phyloP scores from a whole-genome alignment of 30 jellyfish, hydroid and myxozoan species.

The Mastigias papua region DNA sequence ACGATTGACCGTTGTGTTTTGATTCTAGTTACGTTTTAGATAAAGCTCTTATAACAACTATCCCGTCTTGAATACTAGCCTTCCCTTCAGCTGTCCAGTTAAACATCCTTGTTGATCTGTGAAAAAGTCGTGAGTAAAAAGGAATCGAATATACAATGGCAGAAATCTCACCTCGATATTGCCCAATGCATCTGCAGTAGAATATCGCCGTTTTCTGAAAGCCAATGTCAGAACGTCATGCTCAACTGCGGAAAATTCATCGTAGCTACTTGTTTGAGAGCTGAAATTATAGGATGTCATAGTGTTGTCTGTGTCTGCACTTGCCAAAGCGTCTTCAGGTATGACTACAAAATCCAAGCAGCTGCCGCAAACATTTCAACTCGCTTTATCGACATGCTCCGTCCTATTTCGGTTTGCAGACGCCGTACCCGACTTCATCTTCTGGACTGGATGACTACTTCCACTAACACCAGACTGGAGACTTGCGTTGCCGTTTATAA shows the following conservation, averaged over 20 bases:
- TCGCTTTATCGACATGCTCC: neutral
- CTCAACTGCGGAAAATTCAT: neutral
- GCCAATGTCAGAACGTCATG: constrained; percentile 38
- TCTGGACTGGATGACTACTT: neutral
- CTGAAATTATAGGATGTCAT: constrained; percentile 51
- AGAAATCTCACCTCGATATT: constrained; percentile 56
- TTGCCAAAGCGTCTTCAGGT: neutral
- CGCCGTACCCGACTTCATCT: neutral
- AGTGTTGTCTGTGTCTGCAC: neutral
- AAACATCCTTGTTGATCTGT: no score
- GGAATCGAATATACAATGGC: no score
- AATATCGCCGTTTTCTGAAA: constrained; percentile 61
- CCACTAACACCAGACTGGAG: neutral
- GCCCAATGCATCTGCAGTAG: constrained; percentile 66
- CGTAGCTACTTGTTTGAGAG: neutral
- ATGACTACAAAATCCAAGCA: neutral
- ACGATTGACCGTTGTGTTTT: no score
- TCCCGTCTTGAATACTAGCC: no score
- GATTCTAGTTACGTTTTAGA: no score
- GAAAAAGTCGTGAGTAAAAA: no score
- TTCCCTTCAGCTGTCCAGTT: no score
- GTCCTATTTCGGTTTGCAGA: neutral
- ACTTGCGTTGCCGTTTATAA: neutral
- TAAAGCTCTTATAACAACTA: no score
- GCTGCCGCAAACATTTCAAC: neutral